Conservation (phyloP, 37 sponge, comb jelly and placozoan genomes). For the Tethya wilhelma region DNA sequence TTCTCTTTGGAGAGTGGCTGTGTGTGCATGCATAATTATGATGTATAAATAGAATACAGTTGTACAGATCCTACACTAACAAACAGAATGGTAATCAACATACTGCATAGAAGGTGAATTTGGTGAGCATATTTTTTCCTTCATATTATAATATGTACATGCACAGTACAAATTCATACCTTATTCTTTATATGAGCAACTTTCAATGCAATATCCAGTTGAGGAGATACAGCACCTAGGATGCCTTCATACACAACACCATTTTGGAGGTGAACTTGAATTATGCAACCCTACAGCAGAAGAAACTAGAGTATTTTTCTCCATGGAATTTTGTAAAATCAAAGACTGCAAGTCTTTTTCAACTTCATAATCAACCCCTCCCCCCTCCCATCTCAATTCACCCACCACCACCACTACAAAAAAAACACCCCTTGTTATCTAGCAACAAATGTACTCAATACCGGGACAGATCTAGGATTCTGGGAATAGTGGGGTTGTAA, state of each 20-base stretch:
- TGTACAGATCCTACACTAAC: too few relatives aligned
- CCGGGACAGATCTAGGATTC: too few relatives aligned
- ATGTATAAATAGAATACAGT: not conserved
- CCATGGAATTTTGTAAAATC: too few relatives aligned
- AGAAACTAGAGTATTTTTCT: too few relatives aligned
- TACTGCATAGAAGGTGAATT: too few relatives aligned
- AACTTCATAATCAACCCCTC: not conserved
- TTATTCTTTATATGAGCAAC: constrained; percentile 46
- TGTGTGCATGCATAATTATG: not conserved
- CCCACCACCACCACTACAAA: not conserved
- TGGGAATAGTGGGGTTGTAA: too few relatives aligned
- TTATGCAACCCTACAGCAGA: constrained; percentile 69
- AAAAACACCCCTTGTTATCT: too few relatives aligned
- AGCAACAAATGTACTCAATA: too few relatives aligned
- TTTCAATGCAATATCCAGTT: constrained; percentile 42
- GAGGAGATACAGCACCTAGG: constrained; percentile 42
- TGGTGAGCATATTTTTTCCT: too few relatives aligned
- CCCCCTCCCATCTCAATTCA: not conserved
- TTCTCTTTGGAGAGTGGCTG: constrained; percentile 21
- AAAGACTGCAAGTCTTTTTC: not conserved
- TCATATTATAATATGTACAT: too few relatives aligned
- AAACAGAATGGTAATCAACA: too few relatives aligned
- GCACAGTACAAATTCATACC: too few relatives aligned
- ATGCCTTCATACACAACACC: constrained; percentile 54
- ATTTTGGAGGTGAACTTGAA: constrained; percentile 40